phyloP scores from a whole-genome alignment of 2,113 vertebrate genomes.

The Psittacara wagleri region DNA sequence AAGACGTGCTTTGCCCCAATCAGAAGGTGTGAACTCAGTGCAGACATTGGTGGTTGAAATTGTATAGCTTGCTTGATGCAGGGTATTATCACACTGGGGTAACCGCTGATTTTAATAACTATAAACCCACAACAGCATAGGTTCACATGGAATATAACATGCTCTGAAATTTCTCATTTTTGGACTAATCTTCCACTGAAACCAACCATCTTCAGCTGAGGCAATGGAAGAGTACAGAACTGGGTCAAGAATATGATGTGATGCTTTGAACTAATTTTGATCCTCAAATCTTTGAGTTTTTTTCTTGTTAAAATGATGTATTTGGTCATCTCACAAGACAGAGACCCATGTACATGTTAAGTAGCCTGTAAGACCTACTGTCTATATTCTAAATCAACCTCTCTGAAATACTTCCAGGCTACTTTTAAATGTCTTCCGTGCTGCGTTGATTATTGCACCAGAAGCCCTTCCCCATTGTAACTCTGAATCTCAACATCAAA shows the following conservation, averaged over 20 bases:
- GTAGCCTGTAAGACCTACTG: background rate
- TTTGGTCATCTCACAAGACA: background rate
- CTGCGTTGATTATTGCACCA: background rate
- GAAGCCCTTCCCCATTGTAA: slow-evolving; percentile 12
- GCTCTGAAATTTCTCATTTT: slow-evolving; percentile 19
- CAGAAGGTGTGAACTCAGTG: background rate
- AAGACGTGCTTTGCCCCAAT: background rate
- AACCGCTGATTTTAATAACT: background rate
- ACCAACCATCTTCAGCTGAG: background rate
- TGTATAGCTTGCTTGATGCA: background rate
- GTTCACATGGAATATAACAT: background rate
- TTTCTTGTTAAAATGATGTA: slow-evolving; percentile 5
- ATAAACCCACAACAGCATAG: background rate
- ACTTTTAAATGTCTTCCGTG: slow-evolving; percentile 6
- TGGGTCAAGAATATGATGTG: background rate
- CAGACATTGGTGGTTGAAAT: background rate
- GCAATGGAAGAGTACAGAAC: slow-evolving; percentile 2
- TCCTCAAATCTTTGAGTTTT: background rate
- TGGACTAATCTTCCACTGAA: background rate
- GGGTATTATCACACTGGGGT: background rate
- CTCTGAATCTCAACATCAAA: background rate
- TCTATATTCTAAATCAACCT: background rate
- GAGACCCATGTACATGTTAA: background rate
- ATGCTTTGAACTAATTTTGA: background rate
- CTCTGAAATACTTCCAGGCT: background rate